Percentiles rank a stretch among this genome's conserved stretches.
Conservation (phyloP, 2,797 vertebrate species). For the Anguilla obscura region DNA sequence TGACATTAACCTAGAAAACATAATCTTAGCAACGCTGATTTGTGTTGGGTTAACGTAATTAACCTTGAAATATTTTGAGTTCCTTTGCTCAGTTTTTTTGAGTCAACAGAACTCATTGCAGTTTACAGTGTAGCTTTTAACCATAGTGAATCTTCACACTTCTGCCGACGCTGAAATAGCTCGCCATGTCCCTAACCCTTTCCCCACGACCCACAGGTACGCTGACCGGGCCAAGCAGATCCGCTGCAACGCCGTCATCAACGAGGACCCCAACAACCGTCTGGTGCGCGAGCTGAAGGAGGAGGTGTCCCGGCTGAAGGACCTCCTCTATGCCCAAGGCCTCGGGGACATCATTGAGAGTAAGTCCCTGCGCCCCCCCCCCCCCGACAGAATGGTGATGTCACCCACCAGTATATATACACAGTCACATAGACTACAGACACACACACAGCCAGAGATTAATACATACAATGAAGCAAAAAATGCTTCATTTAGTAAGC, state of each 20-base stretch:
- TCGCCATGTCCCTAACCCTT: too few species aligned
- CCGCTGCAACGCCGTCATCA: slow-evolving; percentile 91
- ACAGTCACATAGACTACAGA: slow-evolving; percentile 12
- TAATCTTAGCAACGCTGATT: too few species aligned
- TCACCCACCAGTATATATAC: neutral
- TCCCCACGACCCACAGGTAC: slow-evolving; percentile 67
- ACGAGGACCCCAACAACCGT: slow-evolving; percentile 95
- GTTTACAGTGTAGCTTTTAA: too few species aligned
- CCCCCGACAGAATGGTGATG: neutral
- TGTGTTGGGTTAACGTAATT: too few species aligned
- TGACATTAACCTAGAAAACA: too few species aligned
- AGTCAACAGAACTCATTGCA: too few species aligned
- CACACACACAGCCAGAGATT: slow-evolving; percentile 2
- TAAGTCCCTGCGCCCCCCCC: slow-evolving; percentile 65
- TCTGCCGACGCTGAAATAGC: neutral
- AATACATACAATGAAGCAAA: neutral
- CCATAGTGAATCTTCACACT: neutral
- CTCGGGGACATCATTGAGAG: slow-evolving; percentile 97
- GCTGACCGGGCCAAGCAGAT: slow-evolving; percentile 92
- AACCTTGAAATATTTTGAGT: too few species aligned
- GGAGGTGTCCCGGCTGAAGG: slow-evolving; percentile 90
- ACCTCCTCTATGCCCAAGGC: slow-evolving; percentile 90
- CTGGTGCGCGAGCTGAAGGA: slow-evolving; percentile 96
- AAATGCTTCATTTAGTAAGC: too few species aligned
- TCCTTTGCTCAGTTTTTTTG: too few species aligned